Conservation (phyloP, 2,797 vertebrate genomes). For the Pristis pectinata region DNA sequence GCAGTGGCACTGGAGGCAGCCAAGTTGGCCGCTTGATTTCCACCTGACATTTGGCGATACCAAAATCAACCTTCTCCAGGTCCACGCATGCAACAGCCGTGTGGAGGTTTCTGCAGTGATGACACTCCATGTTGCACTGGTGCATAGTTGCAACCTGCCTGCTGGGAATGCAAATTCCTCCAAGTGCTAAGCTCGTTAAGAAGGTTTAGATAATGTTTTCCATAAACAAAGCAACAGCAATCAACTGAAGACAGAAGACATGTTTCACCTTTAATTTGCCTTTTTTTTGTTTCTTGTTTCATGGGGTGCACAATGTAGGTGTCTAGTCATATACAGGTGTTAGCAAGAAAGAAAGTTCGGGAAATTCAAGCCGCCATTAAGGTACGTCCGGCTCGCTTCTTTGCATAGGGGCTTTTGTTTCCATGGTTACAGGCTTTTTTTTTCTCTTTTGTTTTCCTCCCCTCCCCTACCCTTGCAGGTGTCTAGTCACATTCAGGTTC, state of each 20-base stretch:
- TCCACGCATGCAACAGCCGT: neutral
- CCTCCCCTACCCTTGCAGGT: constrained; percentile 98
- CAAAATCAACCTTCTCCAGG: neutral
- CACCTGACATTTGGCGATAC: neutral
- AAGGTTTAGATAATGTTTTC: constrained; percentile 24
- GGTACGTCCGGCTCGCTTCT: constrained; percentile 99
- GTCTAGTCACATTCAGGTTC: constrained; percentile 99
- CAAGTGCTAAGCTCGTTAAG: constrained; percentile 44
- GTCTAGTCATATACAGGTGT: constrained; percentile 99
- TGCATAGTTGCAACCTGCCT: constrained; percentile 69
- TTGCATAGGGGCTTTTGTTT: constrained; percentile 98
- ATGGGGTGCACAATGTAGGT: constrained; percentile 84
- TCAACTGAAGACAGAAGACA: constrained; percentile 46
- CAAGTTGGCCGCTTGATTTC: too few species aligned
- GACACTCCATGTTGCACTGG: constrained; percentile 62
- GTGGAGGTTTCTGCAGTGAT: constrained; percentile 70
- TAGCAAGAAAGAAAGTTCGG: constrained; percentile 99
- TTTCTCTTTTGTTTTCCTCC: constrained; percentile 98
- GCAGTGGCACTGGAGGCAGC: neutral
- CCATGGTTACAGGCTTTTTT: constrained; percentile 99
- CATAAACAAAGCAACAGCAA: constrained; percentile 43
- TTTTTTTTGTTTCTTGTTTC: constrained; percentile 60
- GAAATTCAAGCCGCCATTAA: constrained; percentile 99
- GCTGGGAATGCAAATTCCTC: constrained; percentile 66
- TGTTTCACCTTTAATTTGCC: constrained; percentile 70